Conservation (phyloP, 1,140 invertebrate species). For the Laupala kohalensis region DNA sequence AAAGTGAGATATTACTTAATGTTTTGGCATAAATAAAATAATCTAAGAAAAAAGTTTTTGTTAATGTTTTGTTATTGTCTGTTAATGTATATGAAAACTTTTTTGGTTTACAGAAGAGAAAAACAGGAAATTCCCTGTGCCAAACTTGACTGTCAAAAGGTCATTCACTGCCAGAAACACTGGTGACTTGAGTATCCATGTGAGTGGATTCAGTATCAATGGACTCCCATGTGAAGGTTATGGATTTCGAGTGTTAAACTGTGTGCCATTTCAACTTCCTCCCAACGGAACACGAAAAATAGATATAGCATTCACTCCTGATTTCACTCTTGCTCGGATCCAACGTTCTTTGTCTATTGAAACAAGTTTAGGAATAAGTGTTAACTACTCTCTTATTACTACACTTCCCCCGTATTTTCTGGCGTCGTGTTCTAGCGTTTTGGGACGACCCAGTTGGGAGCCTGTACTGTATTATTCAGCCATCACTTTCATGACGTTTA, state of each 20-base stretch:
- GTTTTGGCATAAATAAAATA: neutral
- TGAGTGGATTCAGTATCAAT: constrained; percentile 64
- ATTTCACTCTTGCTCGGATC: constrained; percentile 76
- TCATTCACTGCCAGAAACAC: constrained; percentile 80
- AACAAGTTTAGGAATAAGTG: constrained; percentile 39
- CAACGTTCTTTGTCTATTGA: constrained; percentile 44
- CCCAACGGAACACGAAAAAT: constrained; percentile 76
- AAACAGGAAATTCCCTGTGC: constrained; percentile 36
- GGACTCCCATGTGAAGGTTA: constrained; percentile 67
- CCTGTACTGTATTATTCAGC: constrained; percentile 53
- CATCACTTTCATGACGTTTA: constrained; percentile 41
- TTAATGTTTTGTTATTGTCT: neutral
- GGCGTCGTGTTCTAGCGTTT: constrained; percentile 50
- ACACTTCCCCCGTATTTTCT: constrained; percentile 67
- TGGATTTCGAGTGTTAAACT: constrained; percentile 76
- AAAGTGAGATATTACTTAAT: constrained; percentile 34
- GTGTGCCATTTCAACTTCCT: constrained; percentile 60
- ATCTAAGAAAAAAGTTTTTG: neutral
- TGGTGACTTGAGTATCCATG: constrained; percentile 64
- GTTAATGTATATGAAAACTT: neutral
- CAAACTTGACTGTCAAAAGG: constrained; percentile 65
- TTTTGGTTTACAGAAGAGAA: constrained; percentile 31
- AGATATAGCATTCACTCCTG: constrained; percentile 84
- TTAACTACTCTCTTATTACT: constrained; percentile 65
- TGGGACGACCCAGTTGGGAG: constrained; percentile 73